phyloP scores from a whole-genome alignment of 2,797 vertebrate genomes.

The Anabas testudineus region DNA sequence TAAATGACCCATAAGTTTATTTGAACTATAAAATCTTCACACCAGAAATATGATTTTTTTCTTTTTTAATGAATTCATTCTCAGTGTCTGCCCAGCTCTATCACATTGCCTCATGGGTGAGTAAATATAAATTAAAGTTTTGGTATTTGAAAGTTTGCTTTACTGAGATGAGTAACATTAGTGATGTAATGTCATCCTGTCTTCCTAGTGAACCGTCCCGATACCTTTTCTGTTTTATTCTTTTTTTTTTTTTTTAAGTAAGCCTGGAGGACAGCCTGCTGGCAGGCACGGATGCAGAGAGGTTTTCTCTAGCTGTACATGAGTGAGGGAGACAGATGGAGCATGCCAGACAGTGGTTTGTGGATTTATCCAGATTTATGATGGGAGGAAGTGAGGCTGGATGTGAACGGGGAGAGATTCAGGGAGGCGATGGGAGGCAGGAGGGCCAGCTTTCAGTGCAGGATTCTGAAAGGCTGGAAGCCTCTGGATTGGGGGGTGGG shows the following conservation, averaged over 20 bases:
- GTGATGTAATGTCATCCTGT: conserved; percentile 51
- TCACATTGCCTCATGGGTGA: conserved; percentile 56
- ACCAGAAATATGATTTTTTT: conserved; percentile 24
- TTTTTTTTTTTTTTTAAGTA: conserved; percentile 63
- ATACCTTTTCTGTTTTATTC: conserved; percentile 49
- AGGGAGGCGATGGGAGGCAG: conserved; percentile 51
- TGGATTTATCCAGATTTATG: conserved; percentile 88
- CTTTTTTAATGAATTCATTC: conserved; percentile 19
- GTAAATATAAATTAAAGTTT: conserved; percentile 53
- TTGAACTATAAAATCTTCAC: conserved; percentile 47
- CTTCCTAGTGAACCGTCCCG: conserved; percentile 26
- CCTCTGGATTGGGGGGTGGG: conserved; percentile 43
- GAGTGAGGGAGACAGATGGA: conserved; percentile 86
- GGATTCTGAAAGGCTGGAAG: conserved; percentile 67
- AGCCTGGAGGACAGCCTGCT: conserved; percentile 77
- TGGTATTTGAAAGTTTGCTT: conserved; percentile 52
- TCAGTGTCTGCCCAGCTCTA: conserved; percentile 22
- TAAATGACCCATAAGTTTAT: conserved; percentile 54
- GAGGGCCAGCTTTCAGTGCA: conserved; percentile 61
- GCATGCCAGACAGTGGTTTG: conserved; percentile 85
- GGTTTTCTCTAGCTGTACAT: conserved; percentile 79
- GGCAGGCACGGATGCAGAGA: conserved; percentile 78
- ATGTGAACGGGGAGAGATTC: conserved; percentile 64
- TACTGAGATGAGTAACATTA: conserved; percentile 29
- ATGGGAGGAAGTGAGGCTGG: conserved; percentile 78